These are phyloP conservation scores for Accipiter virgatus DNA, from an alignment of 2,113 vertebrate species.

Conservation along the genomic window DNA sequence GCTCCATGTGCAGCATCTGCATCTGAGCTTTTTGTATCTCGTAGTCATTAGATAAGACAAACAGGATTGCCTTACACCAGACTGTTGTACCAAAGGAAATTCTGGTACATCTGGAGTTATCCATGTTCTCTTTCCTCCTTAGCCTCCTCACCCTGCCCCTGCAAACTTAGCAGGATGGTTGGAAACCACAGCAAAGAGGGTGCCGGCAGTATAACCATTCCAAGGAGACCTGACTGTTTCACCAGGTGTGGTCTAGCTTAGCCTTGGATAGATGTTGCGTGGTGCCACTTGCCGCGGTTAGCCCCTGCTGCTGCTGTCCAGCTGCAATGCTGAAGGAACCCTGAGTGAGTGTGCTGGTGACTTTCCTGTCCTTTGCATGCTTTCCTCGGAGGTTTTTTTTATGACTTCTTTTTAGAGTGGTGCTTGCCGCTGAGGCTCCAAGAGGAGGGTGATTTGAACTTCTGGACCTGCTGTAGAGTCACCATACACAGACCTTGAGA, in stretches of 20 bases:
- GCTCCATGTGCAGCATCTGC: background rate
- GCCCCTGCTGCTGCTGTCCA: background rate
- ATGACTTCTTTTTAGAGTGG: background rate
- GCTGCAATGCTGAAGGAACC: background rate
- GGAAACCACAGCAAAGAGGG: background rate
- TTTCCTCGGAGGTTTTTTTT: background rate
- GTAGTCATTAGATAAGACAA: background rate
- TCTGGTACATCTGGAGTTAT: background rate
- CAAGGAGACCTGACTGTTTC: background rate
- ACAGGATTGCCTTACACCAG: background rate
- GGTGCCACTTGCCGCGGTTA: background rate
- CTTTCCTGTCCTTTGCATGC: background rate
- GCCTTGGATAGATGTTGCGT: background rate
- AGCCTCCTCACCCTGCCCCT: background rate
- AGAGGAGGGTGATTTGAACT: background rate
- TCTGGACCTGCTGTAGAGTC: background rate
- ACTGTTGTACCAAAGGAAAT: background rate
- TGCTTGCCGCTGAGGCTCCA: background rate
- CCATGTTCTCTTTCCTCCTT: background rate
- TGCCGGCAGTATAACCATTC: background rate
- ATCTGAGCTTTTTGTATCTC: background rate
- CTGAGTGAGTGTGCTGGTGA: background rate
- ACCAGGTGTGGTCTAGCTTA: background rate
- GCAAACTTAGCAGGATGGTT: background rate
- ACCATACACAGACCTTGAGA: background rate